Evolutionary conservation across 2,888 invertebrate species (phyloP).

Genomic region (Stegophylla sp.): DNA sequence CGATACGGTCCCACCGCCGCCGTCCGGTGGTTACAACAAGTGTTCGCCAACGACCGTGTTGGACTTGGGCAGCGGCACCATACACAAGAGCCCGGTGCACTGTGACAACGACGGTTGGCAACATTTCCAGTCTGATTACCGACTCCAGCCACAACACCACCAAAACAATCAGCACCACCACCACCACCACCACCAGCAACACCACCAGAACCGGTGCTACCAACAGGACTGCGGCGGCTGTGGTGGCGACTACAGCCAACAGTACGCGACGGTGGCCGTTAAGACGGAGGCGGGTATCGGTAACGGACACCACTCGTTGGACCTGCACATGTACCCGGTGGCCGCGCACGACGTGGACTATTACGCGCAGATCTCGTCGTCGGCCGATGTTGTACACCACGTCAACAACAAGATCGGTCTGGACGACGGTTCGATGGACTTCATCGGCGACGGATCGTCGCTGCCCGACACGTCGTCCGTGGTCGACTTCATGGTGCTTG

Average conservation of each 20-base stretch:
- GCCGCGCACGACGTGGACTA: neutral
- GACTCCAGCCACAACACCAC: neutral
- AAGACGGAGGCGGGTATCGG: neutral
- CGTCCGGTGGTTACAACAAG: conserved; percentile 60
- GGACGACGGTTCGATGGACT: conserved; percentile 16
- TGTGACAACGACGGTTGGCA: neutral
- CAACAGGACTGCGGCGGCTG: neutral
- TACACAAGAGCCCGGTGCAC: conserved; percentile 69
- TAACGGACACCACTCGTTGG: neutral
- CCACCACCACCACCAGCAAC: conserved; percentile 2
- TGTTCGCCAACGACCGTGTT: conserved; percentile 75
- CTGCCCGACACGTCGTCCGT: neutral
- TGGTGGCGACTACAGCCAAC: neutral
- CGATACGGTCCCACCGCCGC: neutral
- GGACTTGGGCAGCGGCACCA: conserved; percentile 77
- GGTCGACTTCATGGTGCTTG: conserved; percentile 18
- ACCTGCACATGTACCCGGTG: neutral
- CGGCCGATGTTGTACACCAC: neutral
- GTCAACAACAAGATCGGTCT: neutral
- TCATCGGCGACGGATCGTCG: conserved; percentile 16
- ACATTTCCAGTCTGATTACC: neutral
- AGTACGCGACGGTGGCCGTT: neutral
- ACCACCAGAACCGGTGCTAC: conserved; percentile 13
- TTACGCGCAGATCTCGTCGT: neutral
- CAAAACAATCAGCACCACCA: neutral